Conservation (phyloP, 2,888 invertebrate species). For the Nymphalis polychloros region DNA sequence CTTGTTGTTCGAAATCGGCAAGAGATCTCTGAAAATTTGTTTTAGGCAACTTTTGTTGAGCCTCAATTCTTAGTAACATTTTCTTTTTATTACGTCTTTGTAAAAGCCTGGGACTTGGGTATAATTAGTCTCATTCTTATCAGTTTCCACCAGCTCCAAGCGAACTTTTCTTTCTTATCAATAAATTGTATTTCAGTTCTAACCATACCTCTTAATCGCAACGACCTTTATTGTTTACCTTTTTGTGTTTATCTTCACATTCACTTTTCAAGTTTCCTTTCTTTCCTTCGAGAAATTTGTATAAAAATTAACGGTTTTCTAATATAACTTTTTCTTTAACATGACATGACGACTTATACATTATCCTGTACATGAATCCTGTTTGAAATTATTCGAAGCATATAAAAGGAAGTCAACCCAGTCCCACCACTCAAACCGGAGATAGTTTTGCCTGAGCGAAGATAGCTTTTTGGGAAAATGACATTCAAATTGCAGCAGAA, state of each 20-base stretch:
- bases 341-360: too few species aligned
- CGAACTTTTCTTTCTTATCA: background rate
- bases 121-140: slow-evolving; percentile 8
- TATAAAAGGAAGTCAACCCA: slow-evolving; percentile 14
- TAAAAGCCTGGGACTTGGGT: background rate
- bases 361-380: too few species aligned
- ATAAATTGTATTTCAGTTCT: background rate
- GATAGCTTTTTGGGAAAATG: slow-evolving; percentile 1
- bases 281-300: too few species aligned
- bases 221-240: background rate
- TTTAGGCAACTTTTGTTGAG: background rate
- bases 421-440: background rate
- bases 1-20: too few species aligned
- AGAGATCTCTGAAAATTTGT: background rate
- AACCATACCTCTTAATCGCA: background rate
- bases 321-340: too few species aligned
- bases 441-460: slow-evolving; percentile 13
- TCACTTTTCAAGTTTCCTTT: too few species aligned
- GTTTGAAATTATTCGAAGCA: background rate
- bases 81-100: background rate
- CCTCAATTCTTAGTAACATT: background rate
- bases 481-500: background rate
- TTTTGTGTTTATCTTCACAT: too few species aligned
- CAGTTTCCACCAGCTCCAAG: background rate
- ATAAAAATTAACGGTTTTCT: too few species aligned